These are phyloP conservation scores for Oligia fasciuncula DNA, from an alignment of 2,888 invertebrate species.

Conservation along the genomic window DNA sequence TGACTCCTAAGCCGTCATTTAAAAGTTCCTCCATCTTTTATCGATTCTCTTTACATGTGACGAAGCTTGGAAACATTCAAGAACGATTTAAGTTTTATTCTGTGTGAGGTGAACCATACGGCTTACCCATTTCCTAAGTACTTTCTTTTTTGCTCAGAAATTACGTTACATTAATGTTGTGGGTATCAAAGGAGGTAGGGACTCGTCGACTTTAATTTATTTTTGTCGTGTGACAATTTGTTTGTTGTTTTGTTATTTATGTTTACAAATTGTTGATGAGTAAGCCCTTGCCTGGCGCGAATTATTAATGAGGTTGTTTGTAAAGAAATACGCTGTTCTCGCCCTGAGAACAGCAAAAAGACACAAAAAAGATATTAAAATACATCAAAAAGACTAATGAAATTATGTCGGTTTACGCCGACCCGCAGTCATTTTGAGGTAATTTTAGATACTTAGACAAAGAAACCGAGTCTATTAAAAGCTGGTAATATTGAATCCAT, in stretches of 20 bases:
- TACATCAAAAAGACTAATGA: neutral
- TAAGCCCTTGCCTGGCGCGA: neutral
- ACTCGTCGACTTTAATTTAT: neutral
- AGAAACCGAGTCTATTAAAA: neutral
- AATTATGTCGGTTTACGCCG: neutral
- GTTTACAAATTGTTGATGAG: neutral
- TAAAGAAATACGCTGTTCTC: neutral
- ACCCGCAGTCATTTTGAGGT: no score
- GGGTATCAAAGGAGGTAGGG: neutral
- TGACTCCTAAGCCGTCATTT: slow-evolving; percentile 11
- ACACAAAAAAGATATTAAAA: neutral
- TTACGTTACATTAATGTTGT: slow-evolving; percentile 5
- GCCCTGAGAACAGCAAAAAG: neutral
- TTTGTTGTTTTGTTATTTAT: neutral
- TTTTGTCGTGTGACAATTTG: neutral
- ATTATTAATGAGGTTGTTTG: neutral
- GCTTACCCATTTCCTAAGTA: neutral
- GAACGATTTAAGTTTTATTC: slow-evolving; percentile 26
- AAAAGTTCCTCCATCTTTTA: slow-evolving; percentile 26
- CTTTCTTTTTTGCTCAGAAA: neutral
- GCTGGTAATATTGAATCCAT: neutral
- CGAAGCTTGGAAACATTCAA: slow-evolving; percentile 27
- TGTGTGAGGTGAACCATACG: neutral
- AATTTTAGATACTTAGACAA: neutral
- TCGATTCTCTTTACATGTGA: slow-evolving; percentile 22